Percentiles rank a stretch among this genome's conserved stretches.
These are phyloP conservation scores for Salminus brasiliensis DNA, from an alignment of 2,113 vertebrate genomes.

Conservation along the genomic window DNA sequence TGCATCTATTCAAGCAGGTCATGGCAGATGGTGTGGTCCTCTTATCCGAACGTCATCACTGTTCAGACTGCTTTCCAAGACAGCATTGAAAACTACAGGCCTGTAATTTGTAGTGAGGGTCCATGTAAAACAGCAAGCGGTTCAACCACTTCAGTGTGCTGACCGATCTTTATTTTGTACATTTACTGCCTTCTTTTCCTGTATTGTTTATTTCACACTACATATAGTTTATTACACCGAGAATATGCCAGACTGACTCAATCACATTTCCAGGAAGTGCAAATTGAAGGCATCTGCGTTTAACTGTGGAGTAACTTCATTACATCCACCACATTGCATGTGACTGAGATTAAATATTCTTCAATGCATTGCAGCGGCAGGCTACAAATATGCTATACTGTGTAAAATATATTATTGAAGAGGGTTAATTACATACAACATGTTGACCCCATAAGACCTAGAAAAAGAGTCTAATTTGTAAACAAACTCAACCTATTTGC, in stretches of 20 bases:
- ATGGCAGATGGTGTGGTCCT: slow-evolving; percentile 72
- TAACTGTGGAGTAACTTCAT: background rate
- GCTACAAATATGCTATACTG: background rate
- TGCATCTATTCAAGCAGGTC: background rate
- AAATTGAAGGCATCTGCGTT: background rate
- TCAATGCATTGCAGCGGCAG: background rate
- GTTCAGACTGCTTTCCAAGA: background rate
- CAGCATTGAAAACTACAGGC: background rate
- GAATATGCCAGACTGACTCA: background rate
- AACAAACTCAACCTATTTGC: no score
- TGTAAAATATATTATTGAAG: no score
- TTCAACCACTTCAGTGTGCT: background rate
- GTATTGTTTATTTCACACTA: background rate
- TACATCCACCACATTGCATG: background rate
- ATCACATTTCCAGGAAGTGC: background rate
- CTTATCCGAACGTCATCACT: slow-evolving; percentile 63
- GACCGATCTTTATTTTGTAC: background rate
- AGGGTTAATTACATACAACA: no score
- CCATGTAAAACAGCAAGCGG: slow-evolving; percentile 2
- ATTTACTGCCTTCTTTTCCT: background rate
- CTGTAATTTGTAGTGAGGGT: slow-evolving; percentile 31
- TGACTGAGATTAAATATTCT: background rate
- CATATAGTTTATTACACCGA: background rate
- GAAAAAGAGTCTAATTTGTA: no score
- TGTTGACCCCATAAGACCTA: no score